These are phyloP conservation scores for Platycheirus rosarum DNA, from an alignment of 2,888 invertebrate genomes.

Conservation along the genomic window DNA sequence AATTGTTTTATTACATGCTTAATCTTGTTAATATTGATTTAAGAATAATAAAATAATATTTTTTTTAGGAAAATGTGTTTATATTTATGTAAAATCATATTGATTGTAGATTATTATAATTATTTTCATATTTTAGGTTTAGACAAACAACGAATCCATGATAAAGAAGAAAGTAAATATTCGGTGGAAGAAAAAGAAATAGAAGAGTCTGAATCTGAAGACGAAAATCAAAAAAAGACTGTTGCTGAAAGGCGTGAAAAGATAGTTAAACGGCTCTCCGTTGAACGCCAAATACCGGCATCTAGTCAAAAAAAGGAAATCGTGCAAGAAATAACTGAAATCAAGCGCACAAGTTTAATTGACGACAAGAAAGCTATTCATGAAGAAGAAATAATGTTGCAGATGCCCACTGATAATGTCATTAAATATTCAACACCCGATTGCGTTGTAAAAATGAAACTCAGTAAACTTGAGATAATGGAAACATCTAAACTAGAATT, in stretches of 20 bases:
- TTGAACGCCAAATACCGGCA: slow-evolving; percentile 87
- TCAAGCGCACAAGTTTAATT: slow-evolving; percentile 86
- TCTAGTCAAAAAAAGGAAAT: slow-evolving; percentile 89
- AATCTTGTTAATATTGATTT: no score
- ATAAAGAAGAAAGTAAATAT: slow-evolving; percentile 89
- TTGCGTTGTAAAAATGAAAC: slow-evolving; percentile 82
- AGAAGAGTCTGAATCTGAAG: slow-evolving; percentile 86
- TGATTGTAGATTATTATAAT: no score
- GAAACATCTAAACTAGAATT: slow-evolving; percentile 82
- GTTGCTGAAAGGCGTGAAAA: slow-evolving; percentile 90
- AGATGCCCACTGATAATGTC: slow-evolving; percentile 82
- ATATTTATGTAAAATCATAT: no score
- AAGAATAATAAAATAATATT: no score
- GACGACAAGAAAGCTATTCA: slow-evolving; percentile 83
- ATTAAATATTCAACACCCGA: slow-evolving; percentile 82
- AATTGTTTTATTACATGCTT: no score
- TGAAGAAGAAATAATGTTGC: slow-evolving; percentile 82
- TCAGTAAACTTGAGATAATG: slow-evolving; percentile 80
- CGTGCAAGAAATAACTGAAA: slow-evolving; percentile 88
- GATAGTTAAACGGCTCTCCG: slow-evolving; percentile 88
- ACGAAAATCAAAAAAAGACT: slow-evolving; percentile 87
- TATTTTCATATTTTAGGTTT: no score
- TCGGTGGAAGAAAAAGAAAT: slow-evolving; percentile 91
- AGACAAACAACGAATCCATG: slow-evolving; percentile 82
- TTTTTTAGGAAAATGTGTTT: no score